A percentile compares a stretch with the other conserved stretches of the same genome.
phyloP scores from a whole-genome alignment of 2,888 invertebrate species.

The Epirrhoe alternata region DNA sequence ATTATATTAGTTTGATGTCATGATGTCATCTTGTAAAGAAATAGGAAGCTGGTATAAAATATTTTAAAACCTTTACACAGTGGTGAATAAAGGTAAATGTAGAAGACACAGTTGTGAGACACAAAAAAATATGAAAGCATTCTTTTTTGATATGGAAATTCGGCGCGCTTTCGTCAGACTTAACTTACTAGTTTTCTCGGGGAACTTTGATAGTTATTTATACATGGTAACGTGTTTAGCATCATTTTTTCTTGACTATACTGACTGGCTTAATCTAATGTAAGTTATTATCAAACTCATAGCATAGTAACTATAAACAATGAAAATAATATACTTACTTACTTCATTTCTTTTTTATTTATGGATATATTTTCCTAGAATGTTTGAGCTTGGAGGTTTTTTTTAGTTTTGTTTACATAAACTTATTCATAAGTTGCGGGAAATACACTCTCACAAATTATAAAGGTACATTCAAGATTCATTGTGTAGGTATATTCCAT shows the following conservation, averaged over 20 bases:
- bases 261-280: too few relatives aligned
- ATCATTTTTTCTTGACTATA: not conserved
- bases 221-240: not conserved
- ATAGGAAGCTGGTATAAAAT: constrained; percentile 1
- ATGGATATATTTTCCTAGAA: not conserved
- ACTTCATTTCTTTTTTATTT: not conserved
- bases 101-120: not conserved
- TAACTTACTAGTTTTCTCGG: not conserved
- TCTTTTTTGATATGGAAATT: constrained; percentile 9
- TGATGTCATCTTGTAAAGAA: not conserved
- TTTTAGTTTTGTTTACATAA: not conserved
- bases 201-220: not conserved
- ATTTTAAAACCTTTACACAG: too few relatives aligned
- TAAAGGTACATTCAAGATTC: too few relatives aligned
- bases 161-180: not conserved
- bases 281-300: too few relatives aligned
- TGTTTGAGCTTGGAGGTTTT: not conserved
- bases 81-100: not conserved
- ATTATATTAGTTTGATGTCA: too few relatives aligned
- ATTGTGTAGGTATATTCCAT: too few relatives aligned
- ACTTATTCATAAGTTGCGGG: not conserved
- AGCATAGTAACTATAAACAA: not conserved
- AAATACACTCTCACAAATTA: too few relatives aligned
- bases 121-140: not conserved
- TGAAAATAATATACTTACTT: not conserved